Percentiles rank a stretch among this genome's conserved stretches.
These are phyloP conservation scores for Argya squamiceps DNA, from an alignment of 2,797 vertebrate species.

Conservation along the genomic window DNA sequence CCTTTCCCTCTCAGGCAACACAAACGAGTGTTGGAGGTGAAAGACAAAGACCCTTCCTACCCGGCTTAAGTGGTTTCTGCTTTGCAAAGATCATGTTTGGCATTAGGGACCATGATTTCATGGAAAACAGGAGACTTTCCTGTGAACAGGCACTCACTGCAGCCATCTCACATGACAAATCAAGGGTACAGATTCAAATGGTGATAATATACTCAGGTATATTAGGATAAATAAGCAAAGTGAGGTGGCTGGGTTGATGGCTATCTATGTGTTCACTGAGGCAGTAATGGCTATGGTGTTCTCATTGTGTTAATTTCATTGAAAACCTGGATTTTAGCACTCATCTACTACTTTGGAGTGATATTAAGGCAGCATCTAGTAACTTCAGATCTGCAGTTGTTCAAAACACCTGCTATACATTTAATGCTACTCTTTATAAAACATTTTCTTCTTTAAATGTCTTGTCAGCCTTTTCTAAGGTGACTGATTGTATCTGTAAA, in stretches of 20 bases:
- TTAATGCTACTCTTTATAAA: neutral
- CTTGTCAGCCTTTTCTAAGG: neutral
- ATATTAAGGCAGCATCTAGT: neutral
- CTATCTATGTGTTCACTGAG: neutral
- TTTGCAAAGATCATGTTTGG: neutral
- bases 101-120: neutral
- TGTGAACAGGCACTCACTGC: neutral
- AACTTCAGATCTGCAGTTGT: neutral
- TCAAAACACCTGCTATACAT: neutral
- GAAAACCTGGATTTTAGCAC: neutral
- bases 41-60: conserved; percentile 12
- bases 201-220: neutral
- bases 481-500: neutral
- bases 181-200: neutral
- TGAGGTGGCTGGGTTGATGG: neutral
- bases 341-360: neutral
- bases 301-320: neutral
- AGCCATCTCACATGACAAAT: neutral
- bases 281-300: neutral
- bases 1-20: conserved; percentile 50
- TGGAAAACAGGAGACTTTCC: neutral
- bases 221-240: neutral
- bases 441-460: neutral
- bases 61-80: neutral
- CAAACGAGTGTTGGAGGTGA: conserved; percentile 2